Percentiles rank a stretch among this genome's conserved stretches.
These are phyloP conservation scores for Microchrysa polita DNA, from an alignment of 2,888 invertebrate genomes.

Conservation along the genomic window DNA sequence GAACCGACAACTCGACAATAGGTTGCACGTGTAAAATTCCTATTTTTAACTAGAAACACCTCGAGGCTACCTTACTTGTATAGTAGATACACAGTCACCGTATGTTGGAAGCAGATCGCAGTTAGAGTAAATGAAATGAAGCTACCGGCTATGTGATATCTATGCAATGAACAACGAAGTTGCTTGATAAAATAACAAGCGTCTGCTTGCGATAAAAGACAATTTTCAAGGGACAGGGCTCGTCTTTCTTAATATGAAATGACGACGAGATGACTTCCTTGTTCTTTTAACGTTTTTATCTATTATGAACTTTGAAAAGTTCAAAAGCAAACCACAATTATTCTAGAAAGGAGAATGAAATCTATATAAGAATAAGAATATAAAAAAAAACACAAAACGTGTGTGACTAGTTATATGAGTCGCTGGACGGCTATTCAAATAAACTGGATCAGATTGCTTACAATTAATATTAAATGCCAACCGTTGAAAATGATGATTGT, in stretches of 20 bases:
- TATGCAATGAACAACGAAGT: constrained; percentile 5
- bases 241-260: no score
- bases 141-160: background rate
- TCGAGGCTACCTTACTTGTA: constrained; percentile 3
- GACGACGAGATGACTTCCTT: no score
- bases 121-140: background rate
- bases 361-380: no score
- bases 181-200: constrained; percentile 22
- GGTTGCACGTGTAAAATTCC: constrained; percentile 31
- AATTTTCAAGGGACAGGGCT: background rate
- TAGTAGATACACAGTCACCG: background rate
- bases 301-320: constrained; percentile 1
- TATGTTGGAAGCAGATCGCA: no score
- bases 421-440: no score
- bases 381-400: no score
- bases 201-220: constrained; percentile 10
- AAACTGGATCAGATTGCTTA: no score
- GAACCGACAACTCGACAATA: constrained; percentile 5
- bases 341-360: background rate
- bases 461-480: no score
- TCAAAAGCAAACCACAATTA: constrained; percentile 11
- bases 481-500: no score
- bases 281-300: background rate
- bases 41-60: background rate
- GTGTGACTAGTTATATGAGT: no score